Base-by-base conservation (phyloP, 1,140 invertebrate species). In the Pseudomyrmex dendroicus region DNA sequence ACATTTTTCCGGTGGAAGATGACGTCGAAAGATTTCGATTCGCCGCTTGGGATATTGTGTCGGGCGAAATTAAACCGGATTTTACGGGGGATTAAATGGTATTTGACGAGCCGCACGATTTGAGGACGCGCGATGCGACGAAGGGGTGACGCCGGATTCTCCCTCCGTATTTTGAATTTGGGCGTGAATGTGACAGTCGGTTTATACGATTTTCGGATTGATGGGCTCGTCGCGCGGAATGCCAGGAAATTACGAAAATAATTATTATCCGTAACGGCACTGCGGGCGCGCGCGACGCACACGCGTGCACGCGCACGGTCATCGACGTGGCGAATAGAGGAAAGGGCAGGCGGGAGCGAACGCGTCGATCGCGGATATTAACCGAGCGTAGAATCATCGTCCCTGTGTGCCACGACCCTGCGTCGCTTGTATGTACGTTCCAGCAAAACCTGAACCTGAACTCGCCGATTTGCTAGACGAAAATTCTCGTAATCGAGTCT, bases 231-330 rank as follows among this genome's bases (percentile, higher is more conserved):
- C 83, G 84, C 83, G 86, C 76, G 86, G 89, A 90, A 91, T 92
- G 87, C 89, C 91, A 92, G 92, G 92, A 93, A 93, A 93, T 93
- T 91, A 92, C 91, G 92, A 93, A 92, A 93, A 93, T 93, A 93
- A 93, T 93, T 92, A 92, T 92, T 90, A 93, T 91, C 90, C 84
- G 86, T 74, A 62, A 0, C 35, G 35, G 5, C 86, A 68, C 62
- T 54, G 83, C 77, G 62, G 61, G 63, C 70, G 78, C 82, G 57
- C 48, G 54, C 48, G 78, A 68, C 12, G 22, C 57, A 67, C 44
- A 52, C 50, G 56, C 10, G 9, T 57, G 44, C 50, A 20, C 67
- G 59, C 70, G 22, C 44, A 17, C 46, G 84, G 15, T 63, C 59
- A 54, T 68, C 59, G 67, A 62, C 25, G 66, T 13, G 52, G 10